Evolutionary conservation across 2,888 invertebrate genomes (phyloP), one percentile per base, ranked within the genome.

Genomic region (Drosophila niveifrons): DNA sequence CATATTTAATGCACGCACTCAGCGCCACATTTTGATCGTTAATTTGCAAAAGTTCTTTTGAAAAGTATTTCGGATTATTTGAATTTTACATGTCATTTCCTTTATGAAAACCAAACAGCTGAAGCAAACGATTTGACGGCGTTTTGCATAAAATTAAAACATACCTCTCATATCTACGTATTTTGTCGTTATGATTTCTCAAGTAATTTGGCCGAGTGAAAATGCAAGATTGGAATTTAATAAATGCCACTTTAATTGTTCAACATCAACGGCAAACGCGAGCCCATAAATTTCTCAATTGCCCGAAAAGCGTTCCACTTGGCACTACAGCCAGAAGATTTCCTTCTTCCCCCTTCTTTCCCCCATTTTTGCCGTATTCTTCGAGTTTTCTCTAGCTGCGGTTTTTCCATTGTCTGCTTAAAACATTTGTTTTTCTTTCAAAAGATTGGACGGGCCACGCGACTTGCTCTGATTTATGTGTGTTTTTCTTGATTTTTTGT

Each of bases 381-480:
- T 36, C 39, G 17, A n/a, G 47, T 31, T 15, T 51, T 34, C 43
- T 41, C n/a, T 31, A n/a, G 7, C 34, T 34, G 41, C 4, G 23
- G 23, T 23, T 36, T 23, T 56, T 63, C 52, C 52, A 59, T 61
- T 66, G 52, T 66, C 47, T 59, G 29, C 23, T 51, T 17, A 6
- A 6, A 43, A 46, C 44, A 62, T 55, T 63, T 65, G 29, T 17
- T 55, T 15, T 46, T 55, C 52, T 50, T 66, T 48, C 57, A 51
- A 75, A 78, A 48, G 47, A 59, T 68, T 59, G 29, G 62, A 41
- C 50, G 36, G 85, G 75, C 85, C 85, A 78, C 81, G 83, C 70
- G 88, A 71, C 85, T 71, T 69, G 43, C 56, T 39, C 59, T 86
- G 86, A 88, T 85, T 85, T 88, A 85, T 85, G 61, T 68, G 17